A percentile compares a stretch with the other conserved stretches of the same genome.
Conservation (phyloP, 2,888 invertebrate species). For the Bhutanitis thaidina region DNA sequence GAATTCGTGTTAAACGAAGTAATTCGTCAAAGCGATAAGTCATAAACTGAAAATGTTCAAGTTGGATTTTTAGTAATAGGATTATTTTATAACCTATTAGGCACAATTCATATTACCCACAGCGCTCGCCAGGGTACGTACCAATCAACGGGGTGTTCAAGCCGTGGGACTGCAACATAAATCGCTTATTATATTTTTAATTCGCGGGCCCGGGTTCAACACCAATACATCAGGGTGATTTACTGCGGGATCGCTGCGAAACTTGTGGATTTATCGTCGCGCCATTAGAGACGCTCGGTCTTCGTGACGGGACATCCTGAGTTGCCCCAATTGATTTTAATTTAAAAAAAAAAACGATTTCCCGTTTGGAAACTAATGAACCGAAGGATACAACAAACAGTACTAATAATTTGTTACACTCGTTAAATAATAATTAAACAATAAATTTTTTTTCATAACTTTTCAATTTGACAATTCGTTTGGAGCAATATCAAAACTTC, state of each 20-base stretch:
- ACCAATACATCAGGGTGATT: constrained; percentile 30
- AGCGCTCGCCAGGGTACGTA: not conserved
- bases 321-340: constrained; percentile 10
- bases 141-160: constrained; percentile 1
- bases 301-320: constrained; percentile 18
- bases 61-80: too few relatives aligned
- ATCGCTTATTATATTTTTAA: constrained; percentile 32
- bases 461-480: too few relatives aligned
- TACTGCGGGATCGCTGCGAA: constrained; percentile 22
- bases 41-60: too few relatives aligned
- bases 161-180: constrained; percentile 14
- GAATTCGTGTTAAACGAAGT: too few relatives aligned
- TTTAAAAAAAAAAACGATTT: constrained; percentile 1
- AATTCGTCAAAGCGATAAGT: too few relatives aligned
- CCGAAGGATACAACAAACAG: too few relatives aligned
- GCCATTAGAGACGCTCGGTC: constrained; percentile 17
- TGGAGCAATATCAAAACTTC: too few relatives aligned
- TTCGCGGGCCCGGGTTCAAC: constrained; percentile 20
- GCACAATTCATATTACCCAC: too few relatives aligned
- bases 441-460: too few relatives aligned
- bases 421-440: too few relatives aligned
- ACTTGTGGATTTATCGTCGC: constrained; percentile 28
- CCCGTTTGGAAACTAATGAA: not conserved
- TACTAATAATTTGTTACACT: too few relatives aligned
- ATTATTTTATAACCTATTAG: too few relatives aligned